Evolutionary conservation across 2,113 vertebrate genomes (phyloP).

Genomic region (Odontesthes bonariensis): DNA sequence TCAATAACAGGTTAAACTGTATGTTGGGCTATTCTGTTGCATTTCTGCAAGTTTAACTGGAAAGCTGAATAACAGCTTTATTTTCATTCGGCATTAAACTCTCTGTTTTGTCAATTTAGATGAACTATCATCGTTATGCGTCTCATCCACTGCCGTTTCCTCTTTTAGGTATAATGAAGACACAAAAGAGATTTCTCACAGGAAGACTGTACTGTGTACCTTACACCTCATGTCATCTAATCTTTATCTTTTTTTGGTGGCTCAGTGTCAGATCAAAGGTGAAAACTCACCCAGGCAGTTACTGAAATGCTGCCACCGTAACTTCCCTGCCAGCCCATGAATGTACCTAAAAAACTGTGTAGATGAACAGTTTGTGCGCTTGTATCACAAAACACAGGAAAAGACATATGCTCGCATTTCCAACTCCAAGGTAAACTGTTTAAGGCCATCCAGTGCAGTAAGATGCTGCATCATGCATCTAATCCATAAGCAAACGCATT

Average conservation of each 20-base stretch:
- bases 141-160: no score
- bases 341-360: conserved; percentile 18
- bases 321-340: conserved; percentile 17
- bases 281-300: no score
- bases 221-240: neutral
- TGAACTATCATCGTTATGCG: neutral
- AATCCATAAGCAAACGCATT: neutral
- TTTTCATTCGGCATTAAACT: neutral
- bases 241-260: conserved; percentile 1
- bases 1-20: neutral
- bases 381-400: neutral
- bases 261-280: conserved; percentile 22
- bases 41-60: neutral
- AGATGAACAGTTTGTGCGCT: neutral
- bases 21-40: neutral
- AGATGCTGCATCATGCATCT: neutral
- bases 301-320: conserved; percentile 35
- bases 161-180: no score
- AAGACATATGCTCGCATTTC: conserved; percentile 1
- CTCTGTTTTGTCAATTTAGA: neutral
- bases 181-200: no score
- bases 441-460: neutral
- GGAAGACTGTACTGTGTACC: neutral
- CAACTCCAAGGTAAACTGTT: neutral
- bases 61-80: conserved; percentile 12